These are phyloP conservation scores for Acanthosepion lycidas DNA, from an alignment of 2,888 invertebrate species.

Conservation along the genomic window DNA sequence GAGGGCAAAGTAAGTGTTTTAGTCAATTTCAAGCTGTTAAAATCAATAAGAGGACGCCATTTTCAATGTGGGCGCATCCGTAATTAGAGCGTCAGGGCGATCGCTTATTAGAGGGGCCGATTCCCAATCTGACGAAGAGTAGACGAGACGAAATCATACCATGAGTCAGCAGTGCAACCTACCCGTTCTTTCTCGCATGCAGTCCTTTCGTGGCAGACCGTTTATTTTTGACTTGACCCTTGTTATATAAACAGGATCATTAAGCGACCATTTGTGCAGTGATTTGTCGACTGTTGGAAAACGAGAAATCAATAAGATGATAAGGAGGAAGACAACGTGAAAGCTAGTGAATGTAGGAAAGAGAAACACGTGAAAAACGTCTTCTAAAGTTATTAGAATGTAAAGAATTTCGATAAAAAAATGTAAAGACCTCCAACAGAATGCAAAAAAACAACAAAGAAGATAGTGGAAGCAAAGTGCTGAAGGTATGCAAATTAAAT, in stretches of 20 bases:
- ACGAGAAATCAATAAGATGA: background rate
- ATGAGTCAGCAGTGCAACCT: background rate
- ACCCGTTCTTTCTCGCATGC: background rate
- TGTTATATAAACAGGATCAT: constrained; percentile 33
- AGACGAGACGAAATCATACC: background rate
- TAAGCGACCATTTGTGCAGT: background rate
- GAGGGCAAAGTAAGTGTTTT: background rate
- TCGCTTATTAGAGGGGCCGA: background rate
- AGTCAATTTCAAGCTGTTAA: background rate
- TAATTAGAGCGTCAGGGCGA: background rate
- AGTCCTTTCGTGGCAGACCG: background rate
- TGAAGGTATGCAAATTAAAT: background rate
- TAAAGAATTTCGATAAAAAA: too few relatives aligned
- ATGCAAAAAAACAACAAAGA: too few relatives aligned
- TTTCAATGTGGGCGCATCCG: background rate
- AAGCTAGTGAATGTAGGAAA: background rate
- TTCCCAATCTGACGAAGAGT: background rate
- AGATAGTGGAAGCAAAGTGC: background rate
- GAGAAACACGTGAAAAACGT: background rate
- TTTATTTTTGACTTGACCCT: background rate
- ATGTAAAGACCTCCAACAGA: too few relatives aligned
- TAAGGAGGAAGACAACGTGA: background rate
- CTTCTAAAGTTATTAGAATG: background rate
- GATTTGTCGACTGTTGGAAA: background rate
- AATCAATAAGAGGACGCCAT: background rate